Base-by-base conservation (phyloP, 2,888 invertebrate genomes). In the Meta bourneti region DNA sequence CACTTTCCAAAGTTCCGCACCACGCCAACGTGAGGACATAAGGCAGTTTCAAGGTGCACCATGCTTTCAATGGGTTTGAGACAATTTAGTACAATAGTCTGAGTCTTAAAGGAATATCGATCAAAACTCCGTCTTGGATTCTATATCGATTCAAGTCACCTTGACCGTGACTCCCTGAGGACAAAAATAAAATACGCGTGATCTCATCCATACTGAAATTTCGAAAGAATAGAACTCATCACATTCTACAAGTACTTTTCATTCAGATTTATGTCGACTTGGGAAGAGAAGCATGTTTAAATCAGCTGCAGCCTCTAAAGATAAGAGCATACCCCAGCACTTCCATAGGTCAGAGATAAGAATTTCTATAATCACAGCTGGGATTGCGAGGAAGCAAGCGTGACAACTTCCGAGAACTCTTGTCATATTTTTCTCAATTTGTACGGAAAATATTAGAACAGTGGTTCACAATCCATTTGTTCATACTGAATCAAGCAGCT, bases 341-440 rank as follows among this genome's bases (percentile, higher is more conserved):
- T 34, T 75, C 61, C 52, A 52, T 20, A 52, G 19, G 7, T 19
- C 11, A 54, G 20, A 74, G 61, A 82, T 71, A 82, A 72, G 70
- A 34, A 61, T 61, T 72, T 61, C 16, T 61, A 61, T 9, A 9
- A 61, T 61, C 61, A 61, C 84, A 84, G 84, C 84, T 84, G 84
- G 54, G 7, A 13, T 61, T 16, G 61, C 61, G 7, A 9, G 5
- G 61, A 61, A 61, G 11, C 61, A 16, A 61, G 11, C 11, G 61
- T 61, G 61, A 16, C 61, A 61, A 61, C 61, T 61, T 61, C 61
- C 61, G 16, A 61, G 61, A 61, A 61, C 61, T 61, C 34, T 34
- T 34, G 34, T 34, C 34, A 34, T 61, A 61, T 61, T 61, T 61
- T 61, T 61, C 61, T 8, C 61, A 61, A 61, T 61, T 61, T 9